Evolutionary conservation across 2,888 invertebrate genomes (phyloP), one percentile per base, ranked within the genome.

Genomic region (Linnaemya vulpina): DNA sequence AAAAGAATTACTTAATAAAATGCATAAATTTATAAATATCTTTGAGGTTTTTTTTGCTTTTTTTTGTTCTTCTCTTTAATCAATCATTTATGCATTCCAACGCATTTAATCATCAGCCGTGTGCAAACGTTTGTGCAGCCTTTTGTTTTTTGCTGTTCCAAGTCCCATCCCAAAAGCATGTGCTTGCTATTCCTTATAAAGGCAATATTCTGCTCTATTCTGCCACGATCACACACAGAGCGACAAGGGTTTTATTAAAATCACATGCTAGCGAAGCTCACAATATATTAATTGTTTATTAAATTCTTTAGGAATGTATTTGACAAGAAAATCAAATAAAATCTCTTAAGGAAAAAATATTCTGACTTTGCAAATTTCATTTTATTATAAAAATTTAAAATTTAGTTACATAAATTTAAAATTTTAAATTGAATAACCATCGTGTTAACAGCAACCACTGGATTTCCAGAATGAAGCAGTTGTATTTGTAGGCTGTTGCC

Each of bases 31-130:
- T 30, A 30, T 11, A 55, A 76, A 76, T 70, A 60, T 55, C 46
- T 51, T 65, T 25, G 46, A 73, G 55, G 65, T 73, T 65, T 55
- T 67, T 70, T 2, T 40, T 35, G 35, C 35, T 35, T 35, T 17
- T 20, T 49, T 11, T 43, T 43, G 2, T 8, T 46, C n/a, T 11
- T 55, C 15, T 65, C 67, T 40, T 75, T 63, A 84, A 74, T 79
- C 74, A 70, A 79, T 84, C 79, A 79, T 63, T 79, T 63, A 71
- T 65, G 84, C 84, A 84, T 84, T 80, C 84, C 84, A 71, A 76
- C 65, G 75, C 40, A 70, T 70, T 84, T 75, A 84, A 58, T 84
- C 84, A 84, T 76, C 71, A 40, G 58, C 9, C 46, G 67, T 51
- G 73, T 67, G 20, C 15, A 70, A 70, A 67, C 38, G 46, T 70